Percentiles rank a stretch among this genome's conserved stretches.
Evolutionary conservation across 2,888 invertebrate genomes (phyloP).

Genomic region (Carcina quercana): DNA sequence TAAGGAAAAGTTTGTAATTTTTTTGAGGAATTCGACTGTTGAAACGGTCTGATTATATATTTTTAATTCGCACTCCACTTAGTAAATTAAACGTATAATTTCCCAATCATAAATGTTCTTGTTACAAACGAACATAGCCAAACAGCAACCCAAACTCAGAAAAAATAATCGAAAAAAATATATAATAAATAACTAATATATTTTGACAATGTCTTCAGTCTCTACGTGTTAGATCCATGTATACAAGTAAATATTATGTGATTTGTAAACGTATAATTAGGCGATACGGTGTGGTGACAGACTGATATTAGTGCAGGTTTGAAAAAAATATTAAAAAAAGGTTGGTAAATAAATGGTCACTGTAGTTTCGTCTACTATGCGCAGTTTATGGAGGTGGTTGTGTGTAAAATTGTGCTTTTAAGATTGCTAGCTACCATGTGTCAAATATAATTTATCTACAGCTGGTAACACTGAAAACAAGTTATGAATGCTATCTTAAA

Average conservation of each 20-base stretch:
- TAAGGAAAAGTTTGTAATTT: too few species aligned
- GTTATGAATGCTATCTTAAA: too few species aligned
- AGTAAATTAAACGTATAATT: too few species aligned
- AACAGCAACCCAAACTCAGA: too few species aligned
- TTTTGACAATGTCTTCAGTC: constrained; percentile 52
- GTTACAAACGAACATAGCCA: too few species aligned
- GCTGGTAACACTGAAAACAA: too few species aligned
- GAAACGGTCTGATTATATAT: too few species aligned
- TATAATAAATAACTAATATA: constrained; percentile 26
- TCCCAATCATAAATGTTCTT: too few species aligned
- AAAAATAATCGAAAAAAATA: too few species aligned
- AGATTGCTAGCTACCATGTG: background rate
- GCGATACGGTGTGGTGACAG: constrained; percentile 29
- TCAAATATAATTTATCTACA: background rate
- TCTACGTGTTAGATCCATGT: constrained; percentile 62
- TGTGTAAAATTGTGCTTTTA: constrained; percentile 15
- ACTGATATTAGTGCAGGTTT: constrained; percentile 57
- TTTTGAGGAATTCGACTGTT: too few species aligned
- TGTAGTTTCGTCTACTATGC: constrained; percentile 31
- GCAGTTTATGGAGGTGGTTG: constrained; percentile 50
- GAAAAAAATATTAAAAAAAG: too few species aligned
- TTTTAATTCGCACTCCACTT: too few species aligned
- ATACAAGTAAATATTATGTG: constrained; percentile 63
- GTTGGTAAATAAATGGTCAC: constrained; percentile 20
- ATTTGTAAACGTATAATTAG: constrained; percentile 50